Base-by-base conservation (phyloP, 2,113 vertebrate species). In the Proteles cristata region DNA sequence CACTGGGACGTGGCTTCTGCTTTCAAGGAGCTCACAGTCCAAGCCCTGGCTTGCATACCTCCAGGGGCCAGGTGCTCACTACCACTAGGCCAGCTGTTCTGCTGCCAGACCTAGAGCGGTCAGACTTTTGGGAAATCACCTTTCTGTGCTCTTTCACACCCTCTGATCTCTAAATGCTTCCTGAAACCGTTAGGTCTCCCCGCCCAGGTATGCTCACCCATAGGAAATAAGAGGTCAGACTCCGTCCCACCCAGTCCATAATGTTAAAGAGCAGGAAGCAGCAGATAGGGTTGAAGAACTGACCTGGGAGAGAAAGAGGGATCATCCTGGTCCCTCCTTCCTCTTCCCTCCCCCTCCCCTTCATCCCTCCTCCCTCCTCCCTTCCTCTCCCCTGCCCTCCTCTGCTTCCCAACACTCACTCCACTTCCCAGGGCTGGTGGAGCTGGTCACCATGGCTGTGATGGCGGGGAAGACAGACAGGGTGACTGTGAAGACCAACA, bases 251-350 rank as follows among this genome's bases (percentile, higher is more conserved):
- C 98, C 99, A 99, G 98, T 99, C 99, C 97, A 98, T 98, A 86
- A 99, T 0, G 68, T 99, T 99, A 98, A 99, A 99, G 25, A 98
- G 94, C 65, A 99, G 98, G 97, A 99, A 99, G 92, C 99, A 99
- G 98, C 99, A 99, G 25, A 99, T 98, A 0, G 99, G 98, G 93
- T 98, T 99, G 81, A 99, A 99, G 98, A 98, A 99, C 7, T 81
- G 88, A 7, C 98, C 99, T 99, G 97, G 76, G 55, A 12, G 11
- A 11, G n/a, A 76, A 35, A 93, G 2, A 77, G 16, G 81, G 92
- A n/a, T 82, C 48, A 11, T 6, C 66, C 26, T 4, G 11, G 31
- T 12, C 21, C 79, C 39, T 2, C 5, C 25, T 28, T 77, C 17
- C 21, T 1, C n/a, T 19, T 17, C 15, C 35, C 55, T 25, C 31